Evolutionary conservation across 1,140 invertebrate species (phyloP).

Genomic region (Pachypeltis micranthus): DNA sequence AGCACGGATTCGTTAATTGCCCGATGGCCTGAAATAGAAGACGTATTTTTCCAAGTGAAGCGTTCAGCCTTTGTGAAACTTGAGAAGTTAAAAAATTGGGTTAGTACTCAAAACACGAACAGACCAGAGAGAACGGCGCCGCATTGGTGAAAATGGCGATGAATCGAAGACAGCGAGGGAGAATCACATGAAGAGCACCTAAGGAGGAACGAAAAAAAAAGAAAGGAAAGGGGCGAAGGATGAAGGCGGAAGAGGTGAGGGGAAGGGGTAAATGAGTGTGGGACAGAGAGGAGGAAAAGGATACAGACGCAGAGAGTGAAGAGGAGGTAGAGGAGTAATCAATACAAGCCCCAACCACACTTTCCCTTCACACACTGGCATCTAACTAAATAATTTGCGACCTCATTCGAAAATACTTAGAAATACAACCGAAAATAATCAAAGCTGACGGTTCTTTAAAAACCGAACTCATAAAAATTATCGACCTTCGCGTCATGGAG

Average conservation of each 20-base stretch:
- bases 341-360: constrained; percentile 18
- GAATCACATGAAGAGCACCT: constrained; percentile 9
- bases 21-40: no score
- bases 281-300: constrained; percentile 15
- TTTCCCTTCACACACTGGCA: background rate
- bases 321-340: constrained; percentile 19
- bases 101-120: background rate
- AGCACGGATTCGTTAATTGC: no score
- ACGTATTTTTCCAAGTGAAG: no score
- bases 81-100: no score
- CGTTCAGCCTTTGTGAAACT: no score
- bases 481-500: no score
- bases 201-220: constrained; percentile 10
- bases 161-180: constrained; percentile 3
- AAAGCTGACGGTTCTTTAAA: no score
- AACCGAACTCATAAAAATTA: no score
- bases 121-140: no score
- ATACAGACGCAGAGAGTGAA: constrained; percentile 18
- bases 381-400: no score
- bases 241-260: constrained; percentile 27
- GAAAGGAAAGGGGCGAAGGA: constrained; percentile 21
- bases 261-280: constrained; percentile 19
- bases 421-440: no score
- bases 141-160: background rate
- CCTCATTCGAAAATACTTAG: no score